These are phyloP conservation scores for Eubucco bourcierii DNA, from an alignment of 2,113 vertebrate species.

Conservation along the genomic window DNA sequence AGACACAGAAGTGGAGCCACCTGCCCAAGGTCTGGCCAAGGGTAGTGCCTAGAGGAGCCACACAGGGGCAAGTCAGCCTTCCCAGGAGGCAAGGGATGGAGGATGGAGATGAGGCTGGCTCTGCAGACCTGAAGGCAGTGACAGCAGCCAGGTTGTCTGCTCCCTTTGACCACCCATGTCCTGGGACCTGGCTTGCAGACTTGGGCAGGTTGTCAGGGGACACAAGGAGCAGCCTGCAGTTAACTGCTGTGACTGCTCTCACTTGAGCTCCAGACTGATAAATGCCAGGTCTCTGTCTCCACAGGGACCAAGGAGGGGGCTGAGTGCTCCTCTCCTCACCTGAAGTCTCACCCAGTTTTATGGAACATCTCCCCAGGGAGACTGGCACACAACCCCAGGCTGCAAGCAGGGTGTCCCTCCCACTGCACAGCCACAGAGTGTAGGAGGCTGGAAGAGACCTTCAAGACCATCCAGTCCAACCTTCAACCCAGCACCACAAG, in stretches of 20 bases:
- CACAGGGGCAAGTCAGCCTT: neutral
- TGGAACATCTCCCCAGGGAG: neutral
- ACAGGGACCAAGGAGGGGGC: neutral
- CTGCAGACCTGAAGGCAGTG: neutral
- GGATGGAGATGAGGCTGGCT: neutral
- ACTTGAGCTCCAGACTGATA: neutral
- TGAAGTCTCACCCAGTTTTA: neutral
- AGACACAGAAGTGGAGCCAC: neutral
- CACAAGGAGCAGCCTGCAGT: neutral
- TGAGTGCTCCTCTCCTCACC: neutral
- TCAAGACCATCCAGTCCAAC: too few relatives aligned
- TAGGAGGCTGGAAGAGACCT: too few relatives aligned
- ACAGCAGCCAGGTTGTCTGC: neutral
- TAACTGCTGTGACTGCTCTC: neutral
- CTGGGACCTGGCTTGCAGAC: neutral
- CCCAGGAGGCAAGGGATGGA: neutral
- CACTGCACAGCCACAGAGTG: rapidly evolving
- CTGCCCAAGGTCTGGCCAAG: neutral
- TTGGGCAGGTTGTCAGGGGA: neutral
- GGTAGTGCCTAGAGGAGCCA: neutral
- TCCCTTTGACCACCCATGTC: neutral
- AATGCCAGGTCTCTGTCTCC: neutral
- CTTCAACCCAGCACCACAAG: too few relatives aligned
- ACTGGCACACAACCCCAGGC: neutral
- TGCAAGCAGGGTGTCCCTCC: neutral